A percentile compares a stretch with the other conserved stretches of the same genome.
Evolutionary conservation across 92 coral and sea anemone species (phyloP).

Genomic region (Porites divaricata): DNA sequence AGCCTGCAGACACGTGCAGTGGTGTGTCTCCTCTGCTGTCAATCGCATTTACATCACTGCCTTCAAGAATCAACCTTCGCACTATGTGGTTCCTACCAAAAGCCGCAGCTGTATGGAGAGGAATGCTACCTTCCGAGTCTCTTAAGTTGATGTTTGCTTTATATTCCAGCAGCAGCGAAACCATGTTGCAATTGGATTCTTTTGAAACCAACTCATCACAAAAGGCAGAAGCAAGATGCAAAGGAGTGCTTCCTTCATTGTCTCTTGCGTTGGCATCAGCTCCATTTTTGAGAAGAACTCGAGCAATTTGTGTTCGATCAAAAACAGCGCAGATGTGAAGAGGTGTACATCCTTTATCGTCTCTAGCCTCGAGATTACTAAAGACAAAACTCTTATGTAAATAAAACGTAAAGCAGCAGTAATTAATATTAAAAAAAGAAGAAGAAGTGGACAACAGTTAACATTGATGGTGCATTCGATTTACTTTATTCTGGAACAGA

Average conservation of each 20-base stretch:
- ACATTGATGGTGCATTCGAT: too few species aligned
- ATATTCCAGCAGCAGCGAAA: neutral
- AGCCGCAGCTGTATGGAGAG: neutral
- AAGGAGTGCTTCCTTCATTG: neutral
- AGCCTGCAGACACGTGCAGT: too few species aligned
- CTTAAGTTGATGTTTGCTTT: neutral
- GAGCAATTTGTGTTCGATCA: neutral
- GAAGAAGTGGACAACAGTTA: too few species aligned
- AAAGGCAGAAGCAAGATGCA: conserved; percentile 25
- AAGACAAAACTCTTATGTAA: neutral
- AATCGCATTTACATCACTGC: conserved; percentile 8
- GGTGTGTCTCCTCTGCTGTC: neutral
- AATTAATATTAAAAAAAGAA: neutral
- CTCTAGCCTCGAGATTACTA: conserved; percentile 22
- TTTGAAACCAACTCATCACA: neutral
- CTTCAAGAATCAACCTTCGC: neutral
- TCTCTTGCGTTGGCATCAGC: conserved; percentile 31
- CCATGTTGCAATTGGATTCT: neutral
- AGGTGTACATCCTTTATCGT: conserved; percentile 17
- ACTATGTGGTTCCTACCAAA: conserved; percentile 7
- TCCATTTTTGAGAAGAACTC: neutral
- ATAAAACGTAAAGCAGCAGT: neutral
- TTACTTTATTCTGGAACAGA: too few species aligned
- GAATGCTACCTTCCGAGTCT: neutral
- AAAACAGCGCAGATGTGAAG: neutral